phyloP scores from a whole-genome alignment of 2,888 invertebrate species.

The Thera britannica region DNA sequence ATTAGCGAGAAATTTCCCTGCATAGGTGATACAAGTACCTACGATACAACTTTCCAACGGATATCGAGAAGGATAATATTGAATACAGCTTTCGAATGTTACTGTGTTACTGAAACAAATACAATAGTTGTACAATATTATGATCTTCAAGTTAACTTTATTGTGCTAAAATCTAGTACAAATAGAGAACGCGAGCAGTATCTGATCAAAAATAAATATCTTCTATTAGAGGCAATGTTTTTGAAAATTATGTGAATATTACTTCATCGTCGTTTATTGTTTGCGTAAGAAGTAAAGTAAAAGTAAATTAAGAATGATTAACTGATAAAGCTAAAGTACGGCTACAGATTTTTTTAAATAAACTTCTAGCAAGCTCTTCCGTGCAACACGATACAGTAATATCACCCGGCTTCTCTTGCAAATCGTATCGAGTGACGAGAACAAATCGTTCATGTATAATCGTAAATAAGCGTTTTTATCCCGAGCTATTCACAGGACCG shows the following conservation, averaged over 20 bases:
- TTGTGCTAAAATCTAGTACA: conserved; percentile 3
- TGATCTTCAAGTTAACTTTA: neutral
- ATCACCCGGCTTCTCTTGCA: conserved; percentile 62
- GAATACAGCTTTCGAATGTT: conserved; percentile 11
- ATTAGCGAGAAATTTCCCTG: conserved; percentile 24
- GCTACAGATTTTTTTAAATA: neutral
- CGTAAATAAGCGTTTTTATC: conserved; percentile 78
- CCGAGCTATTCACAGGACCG: conserved; percentile 63
- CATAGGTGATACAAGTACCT: conserved; percentile 23
- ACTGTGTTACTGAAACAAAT: neutral
- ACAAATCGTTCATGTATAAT: conserved; percentile 83
- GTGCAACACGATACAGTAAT: conserved; percentile 77
- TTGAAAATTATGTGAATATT: no score
- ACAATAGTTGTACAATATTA: neutral
- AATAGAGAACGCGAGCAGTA: no score
- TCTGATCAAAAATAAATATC: no score
- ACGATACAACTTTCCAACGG: conserved; percentile 30
- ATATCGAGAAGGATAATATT: conserved; percentile 20
- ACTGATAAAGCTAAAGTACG: neutral
- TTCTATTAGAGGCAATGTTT: no score
- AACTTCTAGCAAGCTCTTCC: conserved; percentile 51
- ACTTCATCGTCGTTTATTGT: no score
- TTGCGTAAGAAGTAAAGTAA: no score
- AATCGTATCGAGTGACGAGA: conserved; percentile 73
- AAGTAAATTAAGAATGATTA: no score